Evolutionary conservation across 2,797 vertebrate species (phyloP), one percentile per base, ranked within the genome.

Genomic region (Oryzias sinensis): DNA sequence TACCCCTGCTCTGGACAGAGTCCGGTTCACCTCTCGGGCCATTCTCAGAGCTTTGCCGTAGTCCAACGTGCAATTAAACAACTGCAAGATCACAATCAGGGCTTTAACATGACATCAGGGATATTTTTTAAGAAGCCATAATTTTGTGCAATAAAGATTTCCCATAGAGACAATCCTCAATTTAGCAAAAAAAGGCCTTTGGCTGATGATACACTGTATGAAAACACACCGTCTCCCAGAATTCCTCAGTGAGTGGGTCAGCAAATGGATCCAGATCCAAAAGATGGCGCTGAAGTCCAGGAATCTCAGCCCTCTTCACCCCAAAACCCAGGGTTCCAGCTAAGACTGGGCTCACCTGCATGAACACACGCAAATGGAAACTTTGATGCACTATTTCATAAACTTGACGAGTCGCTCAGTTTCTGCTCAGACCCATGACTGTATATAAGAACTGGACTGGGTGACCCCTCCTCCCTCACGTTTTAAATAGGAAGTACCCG

Each of bases 271-370:
- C 90, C 11, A 95, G 20, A 2, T 85, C 65, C 43, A 91, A 74
- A 16, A 95, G 91, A 69, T 93, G 88, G 8, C 72, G 25, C 62
- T 78, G 72, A 54, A 96, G 86, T 33, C 89, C 88, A 9, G 91
- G 89, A 65, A 95, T 94, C 5, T 90, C 62, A 1, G 89, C 90
- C 41, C 81, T 91, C 52, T 82, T 88, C 29, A 94, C 74, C 1
- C 90, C 93, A 77, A 95, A 95, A 22, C 94, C 94, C 62, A 94
- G 84, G 0, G 91, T 90, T 13, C 94, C 94, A 5, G 89, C 83
- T 50, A 96, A 87, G 56, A 93, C 58, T 0, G 89, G 80, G 56
- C 27, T 73, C 54, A 87, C 77, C 88, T 90, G 47, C 17, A 54
- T 24, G 45, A 52, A 73, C 49, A 49, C 49, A 60, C 11, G 33